Base-by-base conservation (phyloP, 2,888 invertebrate species). In the Danaus chrysippus region DNA sequence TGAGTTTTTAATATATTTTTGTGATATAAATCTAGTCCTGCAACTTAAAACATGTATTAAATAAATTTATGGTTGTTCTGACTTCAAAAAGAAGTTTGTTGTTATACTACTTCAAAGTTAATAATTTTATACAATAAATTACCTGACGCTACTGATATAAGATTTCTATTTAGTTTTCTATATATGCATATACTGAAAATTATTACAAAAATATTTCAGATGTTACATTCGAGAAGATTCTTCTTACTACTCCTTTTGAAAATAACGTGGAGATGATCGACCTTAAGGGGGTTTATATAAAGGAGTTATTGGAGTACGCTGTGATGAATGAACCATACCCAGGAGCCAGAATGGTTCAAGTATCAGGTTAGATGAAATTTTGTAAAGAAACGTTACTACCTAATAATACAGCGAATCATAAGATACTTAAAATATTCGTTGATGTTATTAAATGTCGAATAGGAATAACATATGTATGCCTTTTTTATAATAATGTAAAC, bases 221-320 rank as follows among this genome's bases (percentile, higher is more conserved):
- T 42, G 92, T 95, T 46, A 95, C 94, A 0, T 94, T 92, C 68
- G 93, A 93, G 63, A 94, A 95, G 65, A 74, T 96, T 54, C 82
- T 95, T n/a, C 86, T 93, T 10, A 92, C 94, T 9, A 92, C 93
- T 23, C 97, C 97, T 0, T 97, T 97, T 76, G 93, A 93, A 71
- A 96, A 96, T 74, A 93, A 92, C 11, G 88, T 96, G 17, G 94
- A 95, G 78, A 91, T 94, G 0, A 93, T 95, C 54, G 94, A 94
- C 71, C 76, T 97, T 46, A 87, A 92, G 62, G 97, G 97, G 0
- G 91, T 92, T 62, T 91, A 94, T 69, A 85, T 97, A 17, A 73
- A 92, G 70, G 92, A 93, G 69, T 92, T 94, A 73, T 82, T 94
- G 41, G 94, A 94, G 73, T 91, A 76, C 66, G 86, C 92, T 0